Percentiles rank a stretch among this genome's conserved stretches.
These are phyloP conservation scores for Prionace glauca DNA, from an alignment of 2,797 vertebrate genomes.

Conservation along the genomic window DNA sequence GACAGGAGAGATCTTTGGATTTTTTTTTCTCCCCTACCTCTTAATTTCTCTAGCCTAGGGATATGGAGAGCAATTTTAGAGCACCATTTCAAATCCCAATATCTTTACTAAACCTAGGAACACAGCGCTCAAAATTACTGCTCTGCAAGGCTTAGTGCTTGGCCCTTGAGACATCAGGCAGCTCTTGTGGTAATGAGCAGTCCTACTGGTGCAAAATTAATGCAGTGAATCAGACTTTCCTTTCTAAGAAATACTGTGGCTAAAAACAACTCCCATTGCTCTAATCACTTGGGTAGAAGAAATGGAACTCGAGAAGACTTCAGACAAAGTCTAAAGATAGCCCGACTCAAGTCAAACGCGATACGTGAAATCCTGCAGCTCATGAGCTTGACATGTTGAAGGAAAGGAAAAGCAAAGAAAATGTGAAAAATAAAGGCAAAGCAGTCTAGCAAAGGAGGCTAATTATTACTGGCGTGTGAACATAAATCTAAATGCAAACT, in stretches of 20 bases:
- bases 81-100: background rate
- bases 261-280: background rate
- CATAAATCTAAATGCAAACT: background rate
- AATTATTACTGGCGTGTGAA: background rate
- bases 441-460: background rate
- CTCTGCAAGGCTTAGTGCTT: background rate
- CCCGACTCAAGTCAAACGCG: background rate
- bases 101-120: no score
- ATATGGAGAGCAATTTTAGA: background rate
- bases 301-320: background rate
- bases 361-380: background rate
- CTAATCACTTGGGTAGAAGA: background rate
- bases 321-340: constrained; percentile 28
- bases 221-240: background rate
- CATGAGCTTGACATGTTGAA: background rate
- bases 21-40: background rate
- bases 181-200: background rate
- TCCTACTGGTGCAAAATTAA: background rate
- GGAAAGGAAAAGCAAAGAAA: background rate
- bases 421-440: background rate
- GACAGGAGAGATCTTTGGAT: background rate
- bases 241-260: background rate
- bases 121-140: background rate
- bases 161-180: background rate
- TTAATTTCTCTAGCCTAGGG: background rate